Evolutionary conservation across 1,140 invertebrate genomes (phyloP), one percentile per base, ranked within the genome.

Genomic region (Dendroctonus valens): DNA sequence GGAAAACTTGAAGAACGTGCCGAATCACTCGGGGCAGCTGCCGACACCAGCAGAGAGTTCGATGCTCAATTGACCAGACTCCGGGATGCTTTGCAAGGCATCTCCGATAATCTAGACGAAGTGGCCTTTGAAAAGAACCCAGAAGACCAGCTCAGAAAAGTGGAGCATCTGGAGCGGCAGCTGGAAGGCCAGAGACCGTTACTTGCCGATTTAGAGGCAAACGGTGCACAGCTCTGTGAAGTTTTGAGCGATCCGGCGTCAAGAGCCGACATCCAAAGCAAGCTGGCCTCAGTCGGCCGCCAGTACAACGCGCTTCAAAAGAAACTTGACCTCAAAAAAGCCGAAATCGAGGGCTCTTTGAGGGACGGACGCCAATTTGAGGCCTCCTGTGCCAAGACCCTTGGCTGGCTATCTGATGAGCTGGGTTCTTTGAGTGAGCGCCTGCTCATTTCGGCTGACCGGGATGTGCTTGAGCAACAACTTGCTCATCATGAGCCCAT

Each of bases 211-310:
- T 87, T 93, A 38, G 93, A 96, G 78, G 87, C 91, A 5, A 87
- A 94, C 0, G 94, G 93, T 8, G 88, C 88, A 8, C 89, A 94
- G 42, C 79, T 98, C 0, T 92, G 90, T 74, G 89, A 92, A 63
- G 92, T 95, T 51, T 81, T 97, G n/a, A 92, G 92, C 63, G 95
- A 98, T 80, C 87, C 93, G 5, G 89, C 92, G 0, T 93, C 93
- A 0, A 87, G 91, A 65, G 89, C 90, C 37, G 95, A 98, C 77
- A 93, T 98, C 58, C 91, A 92, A 79, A 87, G 86, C 53, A 96
- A 97, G 78, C 82, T 98, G 15, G 83, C 87, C 0, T 89, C 89
- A 5, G 85, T 94, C 26, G 90, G 87, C n/a, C 84, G 91, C 51
- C 86, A 93, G 74, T 94, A 94, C 74, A 89, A 89, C 71, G 88